phyloP scores from a whole-genome alignment of 2,888 invertebrate genomes.

The Drosophila rubida region DNA sequence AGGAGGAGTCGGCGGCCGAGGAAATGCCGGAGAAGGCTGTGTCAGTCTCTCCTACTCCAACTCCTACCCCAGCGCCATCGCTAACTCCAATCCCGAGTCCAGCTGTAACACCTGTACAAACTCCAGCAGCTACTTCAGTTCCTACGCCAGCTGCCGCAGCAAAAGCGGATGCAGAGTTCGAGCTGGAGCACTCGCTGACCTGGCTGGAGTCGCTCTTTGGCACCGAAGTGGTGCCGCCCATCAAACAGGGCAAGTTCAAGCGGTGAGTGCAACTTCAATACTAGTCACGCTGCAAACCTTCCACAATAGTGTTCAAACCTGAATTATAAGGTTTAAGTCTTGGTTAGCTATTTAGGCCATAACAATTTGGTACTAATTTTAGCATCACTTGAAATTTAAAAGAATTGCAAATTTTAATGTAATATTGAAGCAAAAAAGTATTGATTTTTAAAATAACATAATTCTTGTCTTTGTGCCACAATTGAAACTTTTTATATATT shows the following conservation, averaged over 20 bases:
- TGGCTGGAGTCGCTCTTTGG: constrained; percentile 88
- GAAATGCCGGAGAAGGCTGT: background rate
- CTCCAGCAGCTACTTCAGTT: background rate
- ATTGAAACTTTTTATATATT: too few species aligned
- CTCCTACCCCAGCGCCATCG: background rate
- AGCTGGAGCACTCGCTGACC: constrained; percentile 85
- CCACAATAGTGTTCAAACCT: too few species aligned
- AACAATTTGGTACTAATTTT: too few species aligned
- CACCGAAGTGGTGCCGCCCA: constrained; percentile 85
- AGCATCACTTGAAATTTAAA: too few species aligned
- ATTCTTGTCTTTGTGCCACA: too few species aligned
- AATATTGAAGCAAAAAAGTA: too few species aligned
- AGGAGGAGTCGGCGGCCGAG: constrained; percentile 40
- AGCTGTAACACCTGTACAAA: background rate
- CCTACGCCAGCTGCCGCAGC: background rate
- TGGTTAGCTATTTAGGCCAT: too few species aligned
- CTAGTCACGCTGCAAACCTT: too few species aligned
- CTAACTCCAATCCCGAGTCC: background rate
- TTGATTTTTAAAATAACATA: too few species aligned
- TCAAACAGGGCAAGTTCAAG: constrained; percentile 86
- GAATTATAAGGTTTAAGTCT: too few species aligned
- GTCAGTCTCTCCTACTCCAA: background rate
- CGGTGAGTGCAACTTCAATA: constrained; percentile 66
- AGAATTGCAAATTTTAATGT: too few species aligned
- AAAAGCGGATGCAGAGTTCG: constrained; percentile 81